phyloP scores from a whole-genome alignment of 2,888 invertebrate genomes.

The Cosmopolites sordidus region DNA sequence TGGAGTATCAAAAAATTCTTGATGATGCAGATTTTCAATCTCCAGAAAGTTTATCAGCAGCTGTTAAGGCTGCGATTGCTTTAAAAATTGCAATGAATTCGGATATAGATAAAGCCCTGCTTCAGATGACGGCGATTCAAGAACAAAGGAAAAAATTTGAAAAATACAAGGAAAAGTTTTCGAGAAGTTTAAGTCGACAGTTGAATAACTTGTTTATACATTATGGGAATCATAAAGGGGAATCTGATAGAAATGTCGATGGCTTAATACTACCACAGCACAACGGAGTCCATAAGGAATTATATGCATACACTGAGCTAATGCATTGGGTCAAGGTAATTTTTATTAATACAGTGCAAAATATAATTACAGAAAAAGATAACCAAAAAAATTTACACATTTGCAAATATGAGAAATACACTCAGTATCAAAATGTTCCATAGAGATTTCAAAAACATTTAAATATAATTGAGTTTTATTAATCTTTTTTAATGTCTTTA shows the following conservation, averaged over 20 bases:
- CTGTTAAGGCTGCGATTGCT: constrained; percentile 68
- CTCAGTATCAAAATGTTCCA: no score
- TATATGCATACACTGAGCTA: constrained; percentile 81
- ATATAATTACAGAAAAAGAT: no score
- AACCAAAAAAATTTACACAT: no score
- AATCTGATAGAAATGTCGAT: constrained; percentile 51
- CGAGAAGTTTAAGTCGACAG: constrained; percentile 80
- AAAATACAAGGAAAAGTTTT: constrained; percentile 73
- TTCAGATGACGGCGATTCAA: constrained; percentile 69
- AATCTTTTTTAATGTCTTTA: no score
- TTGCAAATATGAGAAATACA: no score
- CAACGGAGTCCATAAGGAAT: constrained; percentile 76
- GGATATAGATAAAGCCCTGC: constrained; percentile 59
- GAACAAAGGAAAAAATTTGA: constrained; percentile 77
- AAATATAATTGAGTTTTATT: no score
- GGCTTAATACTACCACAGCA: constrained; percentile 69
- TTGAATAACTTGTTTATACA: constrained; percentile 94
- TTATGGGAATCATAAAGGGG: constrained; percentile 72
- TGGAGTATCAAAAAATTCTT: constrained; percentile 62
- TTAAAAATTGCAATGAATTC: constrained; percentile 71
- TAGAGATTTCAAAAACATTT: no score
- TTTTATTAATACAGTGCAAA: no score
- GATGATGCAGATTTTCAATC: constrained; percentile 70
- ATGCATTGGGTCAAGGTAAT: constrained; percentile 83
- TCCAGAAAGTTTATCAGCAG: constrained; percentile 57